Base-by-base conservation (phyloP, 2,113 vertebrate genomes). In the Polypterus bichir region DNA sequence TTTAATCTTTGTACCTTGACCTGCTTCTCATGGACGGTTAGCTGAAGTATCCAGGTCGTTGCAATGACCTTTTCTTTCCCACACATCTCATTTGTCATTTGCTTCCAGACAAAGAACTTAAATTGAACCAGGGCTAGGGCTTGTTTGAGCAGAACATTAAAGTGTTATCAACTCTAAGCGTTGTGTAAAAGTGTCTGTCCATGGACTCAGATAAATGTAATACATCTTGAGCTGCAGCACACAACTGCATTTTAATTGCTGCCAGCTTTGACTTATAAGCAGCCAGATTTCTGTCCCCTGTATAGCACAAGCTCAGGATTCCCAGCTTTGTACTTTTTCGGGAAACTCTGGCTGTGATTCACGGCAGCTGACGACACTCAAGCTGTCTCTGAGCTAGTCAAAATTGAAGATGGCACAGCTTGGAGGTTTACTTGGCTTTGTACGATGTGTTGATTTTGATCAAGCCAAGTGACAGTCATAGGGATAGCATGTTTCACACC, bases 341-440 rank as follows among this genome's bases (percentile, higher is more conserved):
- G 27, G 65, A 66, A 69, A 69, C 53, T 61, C 46, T 62, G 45
- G 66, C 68, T 66, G 59, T 47, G 62, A 65, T 72, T 66, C 46
- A 51, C 59, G 64, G 48, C 60, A 66, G 46, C 59, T 56, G 62
- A 65, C 56, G 62, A 5, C 9, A 64, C 27, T 27, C 27, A 27
- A 65, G 65, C 58, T 70, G 65, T 65, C 44, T 62, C 51, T 60
- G 49, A 64, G 47, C 66, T 60, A 54, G 61, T 57, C 59, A 65
- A 58, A 7, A 27, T 53, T 61, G 57, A 62, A 65, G 54, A 47
- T 63, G 69, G 59, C 70, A 56, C 60, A 64, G 55, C 70, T 67
- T 10, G 64, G 58, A 59, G 52, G 61, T 62, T 73, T 73, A 67
- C 51, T 49, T 62, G 44, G 27, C 10, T 71, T 68, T 59, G 62